phyloP scores from a whole-genome alignment of 2,797 vertebrate species.

The Poeciliopsis gracilis region DNA sequence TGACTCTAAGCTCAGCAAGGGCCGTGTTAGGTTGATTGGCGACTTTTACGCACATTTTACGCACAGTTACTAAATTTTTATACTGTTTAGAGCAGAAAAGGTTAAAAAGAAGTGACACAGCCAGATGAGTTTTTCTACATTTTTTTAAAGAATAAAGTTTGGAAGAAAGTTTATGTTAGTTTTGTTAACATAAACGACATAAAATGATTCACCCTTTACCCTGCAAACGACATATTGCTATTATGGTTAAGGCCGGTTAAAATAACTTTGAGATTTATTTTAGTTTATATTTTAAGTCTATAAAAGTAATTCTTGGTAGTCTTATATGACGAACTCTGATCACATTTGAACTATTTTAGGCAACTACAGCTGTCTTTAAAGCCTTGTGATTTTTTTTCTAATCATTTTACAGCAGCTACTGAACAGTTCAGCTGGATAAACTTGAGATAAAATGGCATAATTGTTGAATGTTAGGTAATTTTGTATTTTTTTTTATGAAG shows the following conservation, averaged over 20 bases:
- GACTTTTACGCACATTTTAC: constrained; percentile 49
- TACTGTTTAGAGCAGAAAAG: neutral
- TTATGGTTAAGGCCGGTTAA: neutral
- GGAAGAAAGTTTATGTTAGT: neutral
- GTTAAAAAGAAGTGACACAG: neutral
- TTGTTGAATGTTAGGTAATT: neutral
- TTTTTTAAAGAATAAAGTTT: neutral
- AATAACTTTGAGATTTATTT: neutral
- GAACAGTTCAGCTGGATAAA: neutral
- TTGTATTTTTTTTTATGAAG: neutral
- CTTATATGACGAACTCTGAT: neutral
- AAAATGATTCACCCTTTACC: neutral
- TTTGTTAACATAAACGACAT: neutral
- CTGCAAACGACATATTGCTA: neutral
- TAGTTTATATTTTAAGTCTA: neutral
- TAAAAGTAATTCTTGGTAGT: neutral
- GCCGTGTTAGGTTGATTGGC: constrained; percentile 8
- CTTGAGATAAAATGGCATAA: neutral
- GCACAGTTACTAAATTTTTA: constrained; percentile 2
- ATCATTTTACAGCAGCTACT: neutral
- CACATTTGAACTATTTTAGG: neutral
- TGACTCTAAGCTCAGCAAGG: neutral
- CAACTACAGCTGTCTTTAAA: neutral
- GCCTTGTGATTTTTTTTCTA: no score
- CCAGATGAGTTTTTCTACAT: neutral